Evolutionary conservation across 2,113 vertebrate species (phyloP), one percentile per base, ranked within the genome.

Genomic region (Garra rufa): DNA sequence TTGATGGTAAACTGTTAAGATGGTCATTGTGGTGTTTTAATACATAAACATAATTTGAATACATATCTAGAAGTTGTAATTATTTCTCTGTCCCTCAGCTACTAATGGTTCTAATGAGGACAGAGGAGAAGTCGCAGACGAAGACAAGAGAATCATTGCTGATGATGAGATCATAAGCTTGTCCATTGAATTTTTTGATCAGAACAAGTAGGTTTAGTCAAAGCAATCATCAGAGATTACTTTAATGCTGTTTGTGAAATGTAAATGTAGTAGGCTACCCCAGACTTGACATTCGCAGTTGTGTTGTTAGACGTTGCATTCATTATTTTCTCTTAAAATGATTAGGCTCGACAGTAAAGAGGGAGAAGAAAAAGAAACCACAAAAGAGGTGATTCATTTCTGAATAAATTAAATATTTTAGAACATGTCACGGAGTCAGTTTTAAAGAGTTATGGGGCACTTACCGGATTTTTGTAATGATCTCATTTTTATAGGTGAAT

Each of bases 101-200:
- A 94, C 97, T 59, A 99, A 99, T 90, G 97, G 98, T 87, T 98
- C 98, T 87, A 99, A 99, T 92, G 98, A 99, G 95, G 98, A 99
- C 87, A 94, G 98, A 84, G 98, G 98, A 87, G 97, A 99, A 92
- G 98, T 99, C 89, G 96, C 98, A 73, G 98, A 99, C 3, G 98
- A 99, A 92, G 98, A 99, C 91, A 99, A 99, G 92, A 96, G 97
- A 94, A 99, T 99, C 89, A 99, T 99, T 87, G 98, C 98, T 89
- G 98, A 99, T 88, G 98, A 99, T 88, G 98, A 99, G 93, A 98
- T 99, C 93, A 99, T 99, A 95, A 99, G 98, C 88, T 96, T 99
- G 88, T 99, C 98, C 83, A 99, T 99, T 89, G 98, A 99, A 93
- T 99, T 99, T 94, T 99, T 97, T 90, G 97, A 99, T 89, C 97